Conservation (phyloP, 2,113 vertebrate genomes). For the Onychostruthus taczanowskii region DNA sequence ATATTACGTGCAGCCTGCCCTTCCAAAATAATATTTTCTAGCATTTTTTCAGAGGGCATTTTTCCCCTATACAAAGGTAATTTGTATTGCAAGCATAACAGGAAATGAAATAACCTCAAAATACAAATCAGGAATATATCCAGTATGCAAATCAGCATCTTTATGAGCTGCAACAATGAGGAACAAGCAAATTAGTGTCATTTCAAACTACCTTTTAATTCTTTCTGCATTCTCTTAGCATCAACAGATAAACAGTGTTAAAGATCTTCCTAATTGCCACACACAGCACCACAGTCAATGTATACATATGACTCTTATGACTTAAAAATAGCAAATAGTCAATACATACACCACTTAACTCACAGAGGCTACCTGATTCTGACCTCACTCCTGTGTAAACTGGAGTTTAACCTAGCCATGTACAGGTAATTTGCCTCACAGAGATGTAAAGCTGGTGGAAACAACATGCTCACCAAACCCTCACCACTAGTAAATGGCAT, state of each 20-base stretch:
- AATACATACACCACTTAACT: background rate
- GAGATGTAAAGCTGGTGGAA: background rate
- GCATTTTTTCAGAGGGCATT: background rate
- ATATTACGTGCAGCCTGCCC: background rate
- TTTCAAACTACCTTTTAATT: conserved; percentile 32
- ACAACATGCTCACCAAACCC: background rate
- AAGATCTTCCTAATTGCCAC: background rate
- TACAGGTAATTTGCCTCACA: rapidly evolving
- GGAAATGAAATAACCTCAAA: conserved; percentile 29
- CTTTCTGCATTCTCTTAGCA: background rate
- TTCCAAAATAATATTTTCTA: background rate
- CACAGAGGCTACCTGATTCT: background rate
- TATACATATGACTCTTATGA: background rate
- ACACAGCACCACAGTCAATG: background rate
- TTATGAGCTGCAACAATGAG: conserved; percentile 14
- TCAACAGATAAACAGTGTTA: background rate
- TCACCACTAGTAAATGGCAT: rapidly evolving
- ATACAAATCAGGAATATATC: background rate
- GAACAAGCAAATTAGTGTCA: background rate
- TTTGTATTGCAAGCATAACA: background rate
- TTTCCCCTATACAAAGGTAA: background rate
- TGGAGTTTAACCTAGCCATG: background rate
- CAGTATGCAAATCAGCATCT: conserved; percentile 6
- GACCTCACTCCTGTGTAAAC: background rate
- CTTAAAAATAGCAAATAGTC: background rate